Percentiles rank a stretch among this genome's conserved stretches.
Evolutionary conservation across 1,140 invertebrate genomes (phyloP).

Genomic region (Caerostris darwini): DNA sequence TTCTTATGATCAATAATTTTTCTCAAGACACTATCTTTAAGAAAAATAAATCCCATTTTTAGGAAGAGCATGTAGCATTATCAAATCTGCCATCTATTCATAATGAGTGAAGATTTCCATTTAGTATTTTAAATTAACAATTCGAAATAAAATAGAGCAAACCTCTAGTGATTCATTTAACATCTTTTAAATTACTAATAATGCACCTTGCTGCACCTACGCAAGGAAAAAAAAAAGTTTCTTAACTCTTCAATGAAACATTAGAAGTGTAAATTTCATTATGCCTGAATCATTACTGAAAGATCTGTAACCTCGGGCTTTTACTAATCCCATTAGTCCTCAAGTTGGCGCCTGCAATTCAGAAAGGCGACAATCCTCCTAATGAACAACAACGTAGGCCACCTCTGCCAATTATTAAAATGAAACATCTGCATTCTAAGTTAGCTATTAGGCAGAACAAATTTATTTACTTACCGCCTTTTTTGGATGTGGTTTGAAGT

Average conservation of each 20-base stretch:
- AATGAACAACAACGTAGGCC: not conserved
- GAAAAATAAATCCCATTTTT: no score
- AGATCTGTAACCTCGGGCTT: conserved; percentile 10
- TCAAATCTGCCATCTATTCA: no score
- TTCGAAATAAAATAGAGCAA: not conserved
- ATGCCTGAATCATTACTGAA: conserved; percentile 11
- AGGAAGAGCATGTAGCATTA: no score
- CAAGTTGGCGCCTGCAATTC: not conserved
- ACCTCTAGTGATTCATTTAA: not conserved
- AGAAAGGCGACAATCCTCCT: not conserved
- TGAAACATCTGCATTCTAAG: conserved; percentile 20
- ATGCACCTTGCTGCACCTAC: not conserved
- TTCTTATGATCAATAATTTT: no score
- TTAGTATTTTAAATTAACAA: no score
- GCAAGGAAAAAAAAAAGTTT: not conserved
- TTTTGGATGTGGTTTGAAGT: not conserved
- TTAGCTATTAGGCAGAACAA: not conserved
- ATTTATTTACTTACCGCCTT: not conserved
- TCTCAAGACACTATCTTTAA: no score
- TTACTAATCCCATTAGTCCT: conserved; percentile 5
- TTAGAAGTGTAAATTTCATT: conserved; percentile 46
- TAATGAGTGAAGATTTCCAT: no score
- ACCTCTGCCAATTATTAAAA: conserved; percentile 10
- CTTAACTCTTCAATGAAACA: not conserved
- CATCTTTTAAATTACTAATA: not conserved